Percentiles rank a stretch among this genome's conserved stretches.
Evolutionary conservation across 2,888 invertebrate genomes (phyloP).

Genomic region (Apamea anceps): DNA sequence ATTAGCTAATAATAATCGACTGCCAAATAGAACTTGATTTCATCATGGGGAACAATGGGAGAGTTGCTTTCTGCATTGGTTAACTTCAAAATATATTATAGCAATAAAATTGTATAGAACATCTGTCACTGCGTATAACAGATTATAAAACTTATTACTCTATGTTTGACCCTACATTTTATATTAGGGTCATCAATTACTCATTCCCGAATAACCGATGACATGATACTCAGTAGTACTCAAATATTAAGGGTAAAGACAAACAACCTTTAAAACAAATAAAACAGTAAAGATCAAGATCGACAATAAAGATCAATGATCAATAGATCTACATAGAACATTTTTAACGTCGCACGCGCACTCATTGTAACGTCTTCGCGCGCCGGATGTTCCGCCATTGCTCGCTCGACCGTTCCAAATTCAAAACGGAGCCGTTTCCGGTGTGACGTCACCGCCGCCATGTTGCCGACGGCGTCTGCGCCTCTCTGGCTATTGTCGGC

Average conservation of each 20-base stretch:
- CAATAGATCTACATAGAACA: slow-evolving; percentile 72
- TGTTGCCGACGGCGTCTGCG: slow-evolving; percentile 84
- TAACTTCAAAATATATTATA: neutral
- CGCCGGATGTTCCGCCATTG: slow-evolving; percentile 90
- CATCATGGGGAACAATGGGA: neutral
- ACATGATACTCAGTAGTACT: neutral
- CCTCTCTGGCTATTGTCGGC: slow-evolving; percentile 74
- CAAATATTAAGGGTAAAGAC: slow-evolving; percentile 17
- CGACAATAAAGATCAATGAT: slow-evolving; percentile 69
- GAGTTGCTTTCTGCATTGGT: neutral
- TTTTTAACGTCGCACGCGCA: slow-evolving; percentile 78
- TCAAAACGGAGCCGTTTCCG: slow-evolving; percentile 90
- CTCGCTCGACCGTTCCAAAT: slow-evolving; percentile 90
- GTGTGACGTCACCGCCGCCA: slow-evolving; percentile 88
- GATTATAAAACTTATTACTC: neutral
- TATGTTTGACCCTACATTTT: neutral
- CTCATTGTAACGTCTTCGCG: slow-evolving; percentile 88
- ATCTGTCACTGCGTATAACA: neutral
- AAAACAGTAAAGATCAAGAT: slow-evolving; percentile 61
- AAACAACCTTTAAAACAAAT: slow-evolving; percentile 47
- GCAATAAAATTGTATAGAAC: neutral
- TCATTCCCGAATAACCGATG: neutral
- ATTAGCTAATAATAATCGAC: neutral
- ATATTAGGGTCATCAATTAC: neutral
- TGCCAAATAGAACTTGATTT: neutral